Conservation (phyloP, 2,888 invertebrate species). For the Rhopalosiphum nymphaeae region DNA sequence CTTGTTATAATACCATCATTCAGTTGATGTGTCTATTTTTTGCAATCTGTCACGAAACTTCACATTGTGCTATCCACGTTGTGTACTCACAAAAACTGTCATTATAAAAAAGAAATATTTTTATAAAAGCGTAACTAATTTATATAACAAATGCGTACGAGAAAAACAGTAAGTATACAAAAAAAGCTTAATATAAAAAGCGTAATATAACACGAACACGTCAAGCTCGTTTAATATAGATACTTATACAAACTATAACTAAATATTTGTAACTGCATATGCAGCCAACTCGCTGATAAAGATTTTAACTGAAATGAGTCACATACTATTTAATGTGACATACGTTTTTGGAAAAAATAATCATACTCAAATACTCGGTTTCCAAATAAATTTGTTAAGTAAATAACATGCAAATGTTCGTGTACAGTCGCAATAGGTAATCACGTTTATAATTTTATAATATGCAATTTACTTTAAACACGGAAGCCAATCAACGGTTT, state of each 20-base stretch:
- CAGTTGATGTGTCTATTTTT: background rate
- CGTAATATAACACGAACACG: background rate
- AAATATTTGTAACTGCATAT: background rate
- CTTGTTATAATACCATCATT: background rate
- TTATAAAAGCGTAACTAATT: background rate
- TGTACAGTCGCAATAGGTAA: background rate
- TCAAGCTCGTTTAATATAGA: background rate
- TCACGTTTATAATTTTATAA: background rate
- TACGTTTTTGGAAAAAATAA: background rate
- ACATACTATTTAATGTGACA: background rate
- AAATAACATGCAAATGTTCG: background rate
- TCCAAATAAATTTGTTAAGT: background rate
- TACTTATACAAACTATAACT: background rate
- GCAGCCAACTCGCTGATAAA: background rate
- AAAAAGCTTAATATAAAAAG: background rate
- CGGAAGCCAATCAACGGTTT: background rate
- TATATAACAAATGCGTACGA: background rate
- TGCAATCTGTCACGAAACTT: background rate
- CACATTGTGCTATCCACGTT: background rate
- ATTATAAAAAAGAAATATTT: background rate
- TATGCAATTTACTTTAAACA: background rate
- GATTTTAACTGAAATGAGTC: background rate
- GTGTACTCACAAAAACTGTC: background rate
- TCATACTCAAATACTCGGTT: background rate
- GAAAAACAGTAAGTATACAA: background rate